Evolutionary conservation across 2,797 vertebrate species (phyloP), one percentile per base, ranked within the genome.

Genomic region (Anguilla marmorata): DNA sequence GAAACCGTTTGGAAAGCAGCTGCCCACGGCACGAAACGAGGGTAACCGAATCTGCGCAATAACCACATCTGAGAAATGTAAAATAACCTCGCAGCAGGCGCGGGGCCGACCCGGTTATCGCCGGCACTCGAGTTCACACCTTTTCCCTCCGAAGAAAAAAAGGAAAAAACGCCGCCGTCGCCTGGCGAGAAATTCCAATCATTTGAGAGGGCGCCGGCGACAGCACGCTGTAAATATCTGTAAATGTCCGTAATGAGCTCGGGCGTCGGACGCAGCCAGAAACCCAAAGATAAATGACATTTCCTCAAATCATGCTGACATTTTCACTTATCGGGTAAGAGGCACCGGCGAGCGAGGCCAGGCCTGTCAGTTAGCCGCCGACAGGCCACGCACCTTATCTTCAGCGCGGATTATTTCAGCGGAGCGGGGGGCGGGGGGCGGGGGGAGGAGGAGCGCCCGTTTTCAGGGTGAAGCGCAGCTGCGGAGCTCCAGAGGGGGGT

Each of bases 311-410:
- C 94, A 94, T 91, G 92, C 94, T 96, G 96, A 96, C 95, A 96
- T 96, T 96, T 96, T 92, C 95, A 94, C 94, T 96, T 96, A 97
- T 97, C 96, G 91, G 95, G 95, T 94, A 94, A 92, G 93, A 95
- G 95, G 94, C 95, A 95, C 92, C 93, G 95, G 93, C 91, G 91
- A 91, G 94, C 91, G 93, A 95, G 95, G 95, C 94, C 92, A 92
- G 93, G 93, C 94, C 95, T 96, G 96, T 96, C 96, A 96, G 94
- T 96, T 94, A 96, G 93, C 93, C 92, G 94, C 93, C 95, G 95
- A 96, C 95, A 94, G 94, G 95, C 93, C 94, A 94, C 93, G 93
- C 94, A 94, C 95, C 96, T 97, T 96, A 96, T 96, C 95, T 94
- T 93, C 92, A 91, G 93, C 91, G 90, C 93, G 94, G 94, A 94